Conservation (phyloP, 2,797 vertebrate species). For the Sebastes miniatus region DNA sequence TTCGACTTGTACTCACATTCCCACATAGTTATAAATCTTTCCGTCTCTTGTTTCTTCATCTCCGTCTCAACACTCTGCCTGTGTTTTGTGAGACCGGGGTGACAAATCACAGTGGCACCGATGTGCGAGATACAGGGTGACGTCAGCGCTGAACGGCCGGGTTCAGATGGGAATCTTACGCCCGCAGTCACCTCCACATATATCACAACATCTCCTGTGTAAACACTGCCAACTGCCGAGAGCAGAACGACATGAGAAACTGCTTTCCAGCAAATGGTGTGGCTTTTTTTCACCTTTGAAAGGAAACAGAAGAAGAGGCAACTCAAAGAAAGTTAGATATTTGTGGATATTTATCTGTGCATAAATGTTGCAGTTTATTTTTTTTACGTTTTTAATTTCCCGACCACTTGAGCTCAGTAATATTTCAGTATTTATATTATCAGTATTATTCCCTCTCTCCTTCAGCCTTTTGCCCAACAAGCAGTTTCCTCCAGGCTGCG, state of each 20-base stretch:
- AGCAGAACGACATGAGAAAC: constrained; percentile 16
- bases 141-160: constrained; percentile 33
- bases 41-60: constrained; percentile 1
- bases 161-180: constrained; percentile 38
- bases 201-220: constrained; percentile 47
- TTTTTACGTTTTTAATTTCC: neutral
- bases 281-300: constrained; percentile 17
- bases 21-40: neutral
- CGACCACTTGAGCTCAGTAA: neutral
- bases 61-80: constrained; percentile 22
- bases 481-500: constrained; percentile 40
- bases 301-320: constrained; percentile 1
- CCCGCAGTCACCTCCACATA: constrained; percentile 14
- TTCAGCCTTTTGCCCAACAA: constrained; percentile 43
- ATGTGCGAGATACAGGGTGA: constrained; percentile 59
- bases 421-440: no score
- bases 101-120: constrained; percentile 52
- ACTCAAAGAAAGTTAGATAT: neutral
- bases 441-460: constrained; percentile 9
- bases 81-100: constrained; percentile 43
- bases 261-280: constrained; percentile 41
- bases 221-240: constrained; percentile 20
- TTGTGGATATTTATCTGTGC: neutral
- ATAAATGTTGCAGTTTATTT: neutral
- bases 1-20: neutral